phyloP scores from a whole-genome alignment of 2,113 vertebrate genomes.

The Dicaeum eximium region DNA sequence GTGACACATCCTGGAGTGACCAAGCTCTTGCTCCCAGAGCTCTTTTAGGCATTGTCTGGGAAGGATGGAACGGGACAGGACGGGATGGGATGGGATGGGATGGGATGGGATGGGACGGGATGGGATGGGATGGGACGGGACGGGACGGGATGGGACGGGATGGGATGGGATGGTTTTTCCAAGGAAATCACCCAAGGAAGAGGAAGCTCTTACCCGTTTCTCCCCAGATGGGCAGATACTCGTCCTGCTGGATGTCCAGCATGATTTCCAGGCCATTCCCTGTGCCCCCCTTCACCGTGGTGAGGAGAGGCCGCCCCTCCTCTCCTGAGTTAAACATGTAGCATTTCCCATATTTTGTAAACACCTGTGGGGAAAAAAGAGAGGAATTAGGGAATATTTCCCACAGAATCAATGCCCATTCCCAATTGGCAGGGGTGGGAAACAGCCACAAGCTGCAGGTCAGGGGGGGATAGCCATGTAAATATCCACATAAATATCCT shows the following conservation, averaged over 20 bases:
- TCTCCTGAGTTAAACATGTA: conserved; percentile 98
- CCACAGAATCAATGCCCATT: fast-evolving
- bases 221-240: conserved; percentile 84
- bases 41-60: background rate
- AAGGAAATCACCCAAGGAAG: background rate
- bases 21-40: background rate
- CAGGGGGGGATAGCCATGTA: background rate
- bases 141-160: background rate
- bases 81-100: background rate
- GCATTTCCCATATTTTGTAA: conserved; percentile 98
- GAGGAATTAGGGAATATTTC: background rate
- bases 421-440: background rate
- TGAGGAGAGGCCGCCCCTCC: conserved; percentile 91
- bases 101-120: background rate
- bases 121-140: background rate
- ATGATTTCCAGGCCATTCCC: conserved; percentile 98
- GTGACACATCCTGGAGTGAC: fast-evolving
- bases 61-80: background rate
- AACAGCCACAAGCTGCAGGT: background rate
- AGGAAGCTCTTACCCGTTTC: conserved; percentile 75
- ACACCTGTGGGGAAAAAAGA: conserved; percentile 80
- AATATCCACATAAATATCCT: background rate
- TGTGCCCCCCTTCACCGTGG: conserved; percentile 95
- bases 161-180: background rate
- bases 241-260: conserved; percentile 98